Evolutionary conservation across 2,888 invertebrate species (phyloP), one percentile per base, ranked within the genome.

Genomic region (Drosophila hawaiiensis): DNA sequence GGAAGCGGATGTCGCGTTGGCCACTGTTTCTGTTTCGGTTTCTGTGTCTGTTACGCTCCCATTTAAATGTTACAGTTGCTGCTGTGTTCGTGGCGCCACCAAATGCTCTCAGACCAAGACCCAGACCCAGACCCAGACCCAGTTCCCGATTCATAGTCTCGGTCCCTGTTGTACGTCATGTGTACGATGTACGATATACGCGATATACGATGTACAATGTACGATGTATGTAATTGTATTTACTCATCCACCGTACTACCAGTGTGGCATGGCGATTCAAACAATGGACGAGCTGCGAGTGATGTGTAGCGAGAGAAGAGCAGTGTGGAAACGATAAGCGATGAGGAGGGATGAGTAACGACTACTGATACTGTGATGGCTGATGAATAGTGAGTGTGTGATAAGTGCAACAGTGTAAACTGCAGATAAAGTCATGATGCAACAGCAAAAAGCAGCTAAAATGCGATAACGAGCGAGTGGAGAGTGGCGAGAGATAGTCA

Each of bases 1-100:
- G 85, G 85, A 89, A 89, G 41, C 85, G 85, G 85, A 86, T 81
- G 85, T 86, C 88, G 85, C 89, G 81, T 89, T 89, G 89, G 89
- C 87, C 83, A 84, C 78, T 84, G 89, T 80, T 86, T 78, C 83
- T 74, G 72, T 68, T 74, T 52, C 63, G 29, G 62, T 49, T 63
- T 63, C 72, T 62, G 71, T 47, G 59, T 43, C 69, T 56, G 61
- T 49, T 54, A 37, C 39, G 71, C 56, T 76, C 31, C 33, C 73
- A 54, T 54, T 71, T 47, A 25, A 53, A 39, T 59, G 60, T 56
- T 50, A 67, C 55, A 16, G 43, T 25, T 56, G 31, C 69, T 56
- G 37, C 39, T 39, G n/a, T 66, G 58, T 66, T 59, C 12, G 55
- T 73, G 80, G 80, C 78, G 78, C 68, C 76, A 66, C 35, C 68